Evolutionary conservation across 2,888 invertebrate genomes (phyloP).

Genomic region (Mechanitis mazaeus): DNA sequence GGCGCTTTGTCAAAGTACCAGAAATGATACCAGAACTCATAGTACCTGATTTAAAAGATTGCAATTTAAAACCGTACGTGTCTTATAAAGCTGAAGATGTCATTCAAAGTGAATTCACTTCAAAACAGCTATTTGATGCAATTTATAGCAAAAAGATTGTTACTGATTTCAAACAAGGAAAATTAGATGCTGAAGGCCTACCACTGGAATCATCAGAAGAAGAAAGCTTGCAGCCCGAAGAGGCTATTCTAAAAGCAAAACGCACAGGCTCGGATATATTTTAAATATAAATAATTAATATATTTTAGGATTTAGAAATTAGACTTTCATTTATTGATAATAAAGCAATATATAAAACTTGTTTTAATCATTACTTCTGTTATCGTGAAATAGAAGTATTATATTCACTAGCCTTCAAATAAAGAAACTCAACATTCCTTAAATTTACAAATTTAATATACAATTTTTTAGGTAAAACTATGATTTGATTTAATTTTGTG

Average conservation of each 20-base stretch:
- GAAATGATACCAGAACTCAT: conserved; percentile 95
- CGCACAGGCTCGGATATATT: conserved; percentile 91
- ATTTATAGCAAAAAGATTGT: conserved; percentile 88
- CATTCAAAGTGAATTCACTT: conserved; percentile 87
- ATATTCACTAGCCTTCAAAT: no score
- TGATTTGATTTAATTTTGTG: no score
- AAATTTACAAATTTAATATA: no score
- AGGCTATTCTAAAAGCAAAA: conserved; percentile 82
- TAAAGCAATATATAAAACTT: background rate
- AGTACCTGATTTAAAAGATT: conserved; percentile 91
- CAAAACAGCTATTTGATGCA: conserved; percentile 87
- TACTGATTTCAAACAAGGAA: conserved; percentile 82
- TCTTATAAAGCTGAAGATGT: conserved; percentile 89
- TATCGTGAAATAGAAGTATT: no score
- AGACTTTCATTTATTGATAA: conserved; percentile 11
- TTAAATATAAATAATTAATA: conserved; percentile 32
- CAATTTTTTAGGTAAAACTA: no score
- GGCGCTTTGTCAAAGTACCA: conserved; percentile 79
- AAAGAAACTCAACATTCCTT: no score
- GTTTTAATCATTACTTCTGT: background rate
- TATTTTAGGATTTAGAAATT: conserved; percentile 9
- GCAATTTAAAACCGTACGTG: conserved; percentile 94
- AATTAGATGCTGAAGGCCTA: conserved; percentile 81
- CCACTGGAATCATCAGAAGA: conserved; percentile 83
- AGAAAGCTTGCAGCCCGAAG: conserved; percentile 83